A percentile compares a stretch with the other conserved stretches of the same genome.
These are phyloP conservation scores for Parelbella ahira DNA, from an alignment of 2,888 invertebrate species.

Conservation along the genomic window DNA sequence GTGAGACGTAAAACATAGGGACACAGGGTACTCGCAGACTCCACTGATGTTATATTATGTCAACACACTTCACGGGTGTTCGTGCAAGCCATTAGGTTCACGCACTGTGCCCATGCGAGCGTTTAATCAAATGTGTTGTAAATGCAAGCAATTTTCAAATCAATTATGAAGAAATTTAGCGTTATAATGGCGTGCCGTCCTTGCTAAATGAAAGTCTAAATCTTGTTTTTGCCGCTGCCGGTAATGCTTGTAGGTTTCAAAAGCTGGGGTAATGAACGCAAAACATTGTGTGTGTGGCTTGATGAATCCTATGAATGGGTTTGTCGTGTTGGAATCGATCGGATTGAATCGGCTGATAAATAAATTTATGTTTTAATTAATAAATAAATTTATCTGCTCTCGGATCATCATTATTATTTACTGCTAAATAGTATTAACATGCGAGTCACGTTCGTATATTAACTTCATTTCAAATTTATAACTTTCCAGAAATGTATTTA, in stretches of 20 bases:
- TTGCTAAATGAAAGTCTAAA: slow-evolving; percentile 15
- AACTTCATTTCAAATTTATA: too few species aligned
- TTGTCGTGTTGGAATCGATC: too few species aligned
- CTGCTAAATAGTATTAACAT: too few species aligned
- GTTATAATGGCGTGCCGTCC: slow-evolving; percentile 16
- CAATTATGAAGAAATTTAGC: slow-evolving; percentile 24
- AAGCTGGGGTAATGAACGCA: slow-evolving; percentile 10
- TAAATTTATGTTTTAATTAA: too few species aligned
- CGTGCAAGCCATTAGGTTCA: slow-evolving; percentile 5
- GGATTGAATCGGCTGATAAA: too few species aligned
- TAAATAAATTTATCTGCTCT: too few species aligned
- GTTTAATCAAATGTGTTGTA: slow-evolving; percentile 17
- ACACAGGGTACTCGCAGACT: too few species aligned
- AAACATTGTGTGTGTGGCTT: neutral
- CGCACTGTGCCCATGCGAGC: slow-evolving; percentile 2
- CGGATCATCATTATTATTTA: too few species aligned
- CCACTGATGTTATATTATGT: too few species aligned
- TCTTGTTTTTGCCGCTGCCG: neutral
- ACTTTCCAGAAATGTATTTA: too few species aligned
- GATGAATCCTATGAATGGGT: neutral
- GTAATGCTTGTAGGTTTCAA: slow-evolving; percentile 1
- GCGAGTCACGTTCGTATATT: too few species aligned
- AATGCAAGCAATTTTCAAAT: slow-evolving; percentile 20
- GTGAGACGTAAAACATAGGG: too few species aligned
- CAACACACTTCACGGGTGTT: slow-evolving; percentile 1